Percentiles rank a stretch among this genome's conserved stretches.
Evolutionary conservation across 2,888 invertebrate species (phyloP).

Genomic region (Agonopterix subpropinquella): DNA sequence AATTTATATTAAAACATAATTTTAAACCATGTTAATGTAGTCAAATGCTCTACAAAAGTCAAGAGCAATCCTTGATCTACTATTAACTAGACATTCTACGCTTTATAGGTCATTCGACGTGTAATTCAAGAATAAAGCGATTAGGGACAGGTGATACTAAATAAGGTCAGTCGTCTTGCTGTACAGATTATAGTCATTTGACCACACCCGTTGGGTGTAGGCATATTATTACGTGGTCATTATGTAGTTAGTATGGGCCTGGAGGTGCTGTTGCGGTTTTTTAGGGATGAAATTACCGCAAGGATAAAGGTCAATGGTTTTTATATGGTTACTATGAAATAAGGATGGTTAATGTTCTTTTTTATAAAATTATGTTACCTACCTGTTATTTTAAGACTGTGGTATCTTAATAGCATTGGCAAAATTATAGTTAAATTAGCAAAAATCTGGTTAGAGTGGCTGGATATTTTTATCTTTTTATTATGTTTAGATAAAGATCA

Average conservation of each 20-base stretch:
- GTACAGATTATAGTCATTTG: conserved; percentile 26
- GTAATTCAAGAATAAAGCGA: conserved; percentile 12
- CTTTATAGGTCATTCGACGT: conserved; percentile 2
- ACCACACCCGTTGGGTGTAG: conserved; percentile 7
- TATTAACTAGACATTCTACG: too few species aligned
- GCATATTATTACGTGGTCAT: conserved; percentile 1
- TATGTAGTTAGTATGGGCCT: conserved; percentile 2
- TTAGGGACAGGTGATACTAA: conserved; percentile 23
- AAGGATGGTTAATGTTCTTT: too few species aligned
- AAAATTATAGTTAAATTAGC: too few species aligned
- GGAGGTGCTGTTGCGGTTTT: background rate
- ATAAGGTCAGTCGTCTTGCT: conserved; percentile 25
- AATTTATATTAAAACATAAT: too few species aligned
- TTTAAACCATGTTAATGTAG: background rate
- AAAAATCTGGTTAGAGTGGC: too few species aligned
- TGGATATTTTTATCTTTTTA: too few species aligned
- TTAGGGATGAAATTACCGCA: background rate
- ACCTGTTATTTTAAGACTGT: too few species aligned
- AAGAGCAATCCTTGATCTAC: conserved; percentile 1
- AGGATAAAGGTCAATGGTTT: too few species aligned
- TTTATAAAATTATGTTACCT: too few species aligned
- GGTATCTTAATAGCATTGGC: too few species aligned
- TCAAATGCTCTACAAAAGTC: conserved; percentile 5
- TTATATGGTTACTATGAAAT: too few species aligned
- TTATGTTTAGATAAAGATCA: too few species aligned